Conservation (phyloP, 2,113 vertebrate genomes). For the Cricetomys ansorgei region DNA sequence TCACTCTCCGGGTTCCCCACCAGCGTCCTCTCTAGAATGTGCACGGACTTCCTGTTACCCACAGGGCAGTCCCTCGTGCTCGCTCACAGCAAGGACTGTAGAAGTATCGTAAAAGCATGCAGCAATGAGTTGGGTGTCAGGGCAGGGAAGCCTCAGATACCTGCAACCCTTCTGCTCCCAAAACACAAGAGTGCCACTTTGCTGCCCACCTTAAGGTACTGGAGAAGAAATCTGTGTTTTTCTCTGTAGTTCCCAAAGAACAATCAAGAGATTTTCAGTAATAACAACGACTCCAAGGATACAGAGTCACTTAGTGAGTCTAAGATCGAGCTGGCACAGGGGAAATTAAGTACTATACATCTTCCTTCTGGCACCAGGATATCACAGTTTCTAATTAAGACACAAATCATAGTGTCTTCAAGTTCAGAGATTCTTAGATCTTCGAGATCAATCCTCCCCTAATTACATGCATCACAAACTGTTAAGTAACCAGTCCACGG, state of each 20-base stretch:
- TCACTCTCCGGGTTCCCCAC: background rate
- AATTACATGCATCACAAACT: background rate
- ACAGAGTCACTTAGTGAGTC: background rate
- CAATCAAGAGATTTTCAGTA: background rate
- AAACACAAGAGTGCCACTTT: background rate
- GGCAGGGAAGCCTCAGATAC: background rate
- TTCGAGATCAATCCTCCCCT: background rate
- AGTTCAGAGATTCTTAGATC: conserved; percentile 15
- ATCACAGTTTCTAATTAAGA: conserved; percentile 12
- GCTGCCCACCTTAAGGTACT: background rate
- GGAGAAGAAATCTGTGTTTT: background rate
- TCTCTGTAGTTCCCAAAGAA: background rate
- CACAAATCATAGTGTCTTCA: conserved; percentile 46
- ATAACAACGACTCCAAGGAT: background rate
- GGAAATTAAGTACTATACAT: background rate
- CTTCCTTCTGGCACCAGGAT: background rate
- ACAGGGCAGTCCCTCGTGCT: background rate
- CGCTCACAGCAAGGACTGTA: background rate
- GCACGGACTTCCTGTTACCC: background rate
- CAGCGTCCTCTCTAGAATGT: background rate
- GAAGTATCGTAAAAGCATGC: background rate
- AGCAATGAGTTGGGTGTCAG: background rate
- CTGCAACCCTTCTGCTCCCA: background rate
- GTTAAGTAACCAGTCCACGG: background rate
- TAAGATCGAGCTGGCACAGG: background rate